Evolutionary conservation across 2,797 vertebrate species (phyloP), one percentile per base, ranked within the genome.

Genomic region (Falco cherrug): DNA sequence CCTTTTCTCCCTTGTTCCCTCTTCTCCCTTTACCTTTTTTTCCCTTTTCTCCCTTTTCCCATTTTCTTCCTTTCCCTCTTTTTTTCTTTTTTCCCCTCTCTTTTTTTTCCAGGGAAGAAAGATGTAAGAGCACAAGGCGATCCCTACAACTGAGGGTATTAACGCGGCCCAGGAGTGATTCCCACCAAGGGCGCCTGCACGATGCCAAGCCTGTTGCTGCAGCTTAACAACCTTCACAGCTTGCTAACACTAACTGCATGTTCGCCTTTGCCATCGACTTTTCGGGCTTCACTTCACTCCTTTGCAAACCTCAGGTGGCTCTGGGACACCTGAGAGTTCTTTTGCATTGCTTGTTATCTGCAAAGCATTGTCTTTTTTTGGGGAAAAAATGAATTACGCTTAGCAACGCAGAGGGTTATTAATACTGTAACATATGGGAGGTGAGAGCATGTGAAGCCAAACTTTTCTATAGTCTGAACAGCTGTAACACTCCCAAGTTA

Each of bases 301-400:
- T 84, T 29, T 2, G 7, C 37, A 31, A 39, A 65, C 28, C 29
- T 0, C 3, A 2, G 12, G 29, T 14, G 22, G 45, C n/a, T 71
- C 37, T 45, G 65, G 50, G 74, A 94, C n/a, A 64, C 20, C 65
- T 28, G 51, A 43, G 11, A 48, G 11, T 11, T 33, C 35, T 37
- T 81, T 37, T 39, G 18, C 1, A 2, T 28, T 31, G 53, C 25
- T 80, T 59, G 11, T 39, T 2, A 3, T 65, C 24, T 57, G 77
- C 20, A 35, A n/a, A 78, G 31, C 11, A 10, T 10, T 3, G 1
- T 41, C 1, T 31, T 82, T 21, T 77, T 29, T 1, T 0, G 7
- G 47, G 4, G 31, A 4, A 20, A 67, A 74, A n/a, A 11, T 28
- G 29, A 78, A 70, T 75, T 82, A 17, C 41, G 10, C 14, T 37